Base-by-base conservation (phyloP, 2,888 invertebrate genomes). In the Parnassius apollo region DNA sequence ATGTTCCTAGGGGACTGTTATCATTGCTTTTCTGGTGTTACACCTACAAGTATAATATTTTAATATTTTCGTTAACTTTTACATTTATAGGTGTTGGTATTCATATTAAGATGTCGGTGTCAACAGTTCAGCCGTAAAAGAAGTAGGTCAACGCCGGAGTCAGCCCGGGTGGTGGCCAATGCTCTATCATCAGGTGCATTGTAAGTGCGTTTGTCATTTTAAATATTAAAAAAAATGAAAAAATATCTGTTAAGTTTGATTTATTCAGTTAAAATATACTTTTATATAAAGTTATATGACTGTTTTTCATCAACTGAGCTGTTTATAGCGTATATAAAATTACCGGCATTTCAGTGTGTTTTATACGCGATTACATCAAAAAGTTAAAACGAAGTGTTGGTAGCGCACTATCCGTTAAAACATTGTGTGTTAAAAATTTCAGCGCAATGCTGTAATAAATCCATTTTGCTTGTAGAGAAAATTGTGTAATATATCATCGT, bases 401-500 rank as follows among this genome's bases (percentile, higher is more conserved):
- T 2, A 48, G 57, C 46, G 42, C 57, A 57, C 62, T 62, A 56
- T 42, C 66, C 60, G 66, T 65, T 70, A 66, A 70, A 76, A 73
- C 75, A 73, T 68, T 77, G 77, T 80, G 73, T 77, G 77, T 73
- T 76, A 75, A 73, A 78, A 80, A 75, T 71, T 77, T 75, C 76
- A 63, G 72, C 75, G 74, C 80, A 75, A 76, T 80, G 77, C 76
- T 77, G 63, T 59, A 63, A 80, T 82, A 87, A 85, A 88, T 87
- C 82, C 84, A 78, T 81, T 84, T 78, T 73, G 80, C 84, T 81
- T 83, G 84, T 82, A 83, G 87, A 86, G 86, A 88, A 88, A 87
- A 88, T 88, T 88, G 86, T 86, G 81, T 81, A 83, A 83, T 85
- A 86, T 84, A 85, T 88, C 88, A 87, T 77, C 75, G 80, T 75